A percentile compares a stretch with the other conserved stretches of the same genome.
phyloP scores from a whole-genome alignment of 2,113 vertebrate genomes.

The Bufo bufo region DNA sequence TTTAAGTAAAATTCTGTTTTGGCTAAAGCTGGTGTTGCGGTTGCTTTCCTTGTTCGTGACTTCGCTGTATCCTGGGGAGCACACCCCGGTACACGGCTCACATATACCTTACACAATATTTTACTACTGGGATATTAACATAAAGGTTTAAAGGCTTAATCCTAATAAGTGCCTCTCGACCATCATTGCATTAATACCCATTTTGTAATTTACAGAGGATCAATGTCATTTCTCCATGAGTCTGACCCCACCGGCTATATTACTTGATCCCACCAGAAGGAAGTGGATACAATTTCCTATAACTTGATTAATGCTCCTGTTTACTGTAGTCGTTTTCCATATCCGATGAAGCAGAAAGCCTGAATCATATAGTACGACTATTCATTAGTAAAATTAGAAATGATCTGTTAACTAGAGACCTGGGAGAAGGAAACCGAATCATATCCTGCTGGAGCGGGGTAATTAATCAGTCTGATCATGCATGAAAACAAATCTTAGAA shows the following conservation, averaged over 20 bases:
- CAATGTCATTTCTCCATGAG: neutral
- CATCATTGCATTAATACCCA: too few species aligned
- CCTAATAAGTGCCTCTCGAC: too few species aligned
- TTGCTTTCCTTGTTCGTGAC: too few species aligned
- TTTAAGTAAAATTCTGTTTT: too few species aligned
- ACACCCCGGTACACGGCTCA: too few species aligned
- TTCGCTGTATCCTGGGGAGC: too few species aligned
- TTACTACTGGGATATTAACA: too few species aligned
- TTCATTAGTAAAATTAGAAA: constrained; percentile 18
- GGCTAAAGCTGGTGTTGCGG: too few species aligned
- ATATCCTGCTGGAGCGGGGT: neutral
- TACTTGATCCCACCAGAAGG: neutral
- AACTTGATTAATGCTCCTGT: neutral
- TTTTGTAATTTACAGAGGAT: too few species aligned
- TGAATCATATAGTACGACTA: neutral
- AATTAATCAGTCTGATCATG: neutral
- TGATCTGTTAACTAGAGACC: neutral
- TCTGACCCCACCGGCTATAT: neutral
- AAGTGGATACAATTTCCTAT: neutral
- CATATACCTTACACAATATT: too few species aligned
- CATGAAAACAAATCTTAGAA: neutral
- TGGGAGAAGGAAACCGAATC: neutral
- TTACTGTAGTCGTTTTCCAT: neutral
- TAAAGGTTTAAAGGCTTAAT: too few species aligned
- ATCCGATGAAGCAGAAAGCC: constrained; percentile 1